Evolutionary conservation across 2,113 vertebrate species (phyloP).

Genomic region (Cygnus atratus): DNA sequence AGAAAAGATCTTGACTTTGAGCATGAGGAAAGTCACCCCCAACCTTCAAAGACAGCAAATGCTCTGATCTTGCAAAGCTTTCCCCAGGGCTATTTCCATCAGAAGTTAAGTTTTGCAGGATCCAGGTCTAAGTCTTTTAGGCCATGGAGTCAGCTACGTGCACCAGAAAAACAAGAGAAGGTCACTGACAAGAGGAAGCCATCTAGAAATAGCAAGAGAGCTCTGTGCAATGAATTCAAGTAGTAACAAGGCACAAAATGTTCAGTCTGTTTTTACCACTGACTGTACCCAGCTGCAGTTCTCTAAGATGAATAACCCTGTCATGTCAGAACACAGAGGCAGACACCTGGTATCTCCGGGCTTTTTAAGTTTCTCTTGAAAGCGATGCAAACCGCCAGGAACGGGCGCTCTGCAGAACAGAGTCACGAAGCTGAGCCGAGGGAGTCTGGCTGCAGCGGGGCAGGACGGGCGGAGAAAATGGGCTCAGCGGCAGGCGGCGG

Average conservation of each 20-base stretch:
- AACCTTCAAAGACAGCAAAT: background rate
- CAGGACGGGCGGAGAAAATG: background rate
- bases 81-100: background rate
- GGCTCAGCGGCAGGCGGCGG: fast-evolving
- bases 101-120: slow-evolving; percentile 7
- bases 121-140: background rate
- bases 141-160: background rate
- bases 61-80: background rate
- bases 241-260: slow-evolving; percentile 34
- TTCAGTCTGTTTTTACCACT: background rate
- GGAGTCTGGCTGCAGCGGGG: background rate
- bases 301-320: slow-evolving; percentile 15
- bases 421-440: background rate
- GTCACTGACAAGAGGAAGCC: background rate
- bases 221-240: background rate
- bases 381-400: background rate
- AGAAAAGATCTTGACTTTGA: background rate
- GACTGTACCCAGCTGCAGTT: slow-evolving; percentile 27
- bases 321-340: background rate
- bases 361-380: slow-evolving; percentile 23
- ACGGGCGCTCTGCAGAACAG: fast-evolving
- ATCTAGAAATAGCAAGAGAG: slow-evolving; percentile 15
- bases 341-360: background rate
- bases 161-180: background rate
- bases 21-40: background rate